Conservation (phyloP, 2,797 vertebrate genomes). For the Babyrousa celebensis region DNA sequence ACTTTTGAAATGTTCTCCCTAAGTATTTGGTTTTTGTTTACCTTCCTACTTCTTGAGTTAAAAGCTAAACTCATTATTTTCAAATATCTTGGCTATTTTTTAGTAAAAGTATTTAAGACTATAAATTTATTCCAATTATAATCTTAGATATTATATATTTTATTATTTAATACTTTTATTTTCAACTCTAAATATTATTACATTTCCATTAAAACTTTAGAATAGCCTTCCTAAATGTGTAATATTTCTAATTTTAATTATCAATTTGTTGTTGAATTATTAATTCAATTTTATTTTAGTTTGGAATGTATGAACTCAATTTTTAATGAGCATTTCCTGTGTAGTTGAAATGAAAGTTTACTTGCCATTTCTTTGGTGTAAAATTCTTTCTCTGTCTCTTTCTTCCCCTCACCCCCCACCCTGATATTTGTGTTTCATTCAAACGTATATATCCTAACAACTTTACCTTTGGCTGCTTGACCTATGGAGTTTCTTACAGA, state of each 20-base stretch:
- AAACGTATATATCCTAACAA: not conserved
- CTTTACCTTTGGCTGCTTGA: not conserved
- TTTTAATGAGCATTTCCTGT: conserved; percentile 49
- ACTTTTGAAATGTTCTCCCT: conserved; percentile 47
- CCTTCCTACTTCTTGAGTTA: conserved; percentile 32
- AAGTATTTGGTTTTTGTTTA: not conserved
- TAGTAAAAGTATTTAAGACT: conserved; percentile 1
- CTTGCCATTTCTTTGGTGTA: conserved; percentile 25
- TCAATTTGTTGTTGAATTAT: conserved; percentile 63
- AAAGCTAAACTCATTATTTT: conserved; percentile 40
- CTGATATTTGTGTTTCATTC: conserved; percentile 26
- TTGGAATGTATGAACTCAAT: not conserved
- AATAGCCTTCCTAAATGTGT: conserved; percentile 27
- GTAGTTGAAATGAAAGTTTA: conserved; percentile 43
- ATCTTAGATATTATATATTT: not conserved
- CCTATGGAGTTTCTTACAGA: not conserved
- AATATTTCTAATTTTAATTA: conserved; percentile 59
- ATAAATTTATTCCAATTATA: conserved; percentile 45
- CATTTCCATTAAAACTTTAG: conserved; percentile 55
- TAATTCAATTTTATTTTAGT: conserved; percentile 49
- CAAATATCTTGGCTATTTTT: conserved; percentile 50
- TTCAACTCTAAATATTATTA: conserved; percentile 52
- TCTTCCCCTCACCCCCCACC: fast-evolving
- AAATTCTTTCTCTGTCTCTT: not conserved
- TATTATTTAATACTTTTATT: conserved; percentile 20